Evolutionary conservation across 2,797 vertebrate genomes (phyloP), one percentile per base, ranked within the genome.

Genomic region (Choloepus didactylus): DNA sequence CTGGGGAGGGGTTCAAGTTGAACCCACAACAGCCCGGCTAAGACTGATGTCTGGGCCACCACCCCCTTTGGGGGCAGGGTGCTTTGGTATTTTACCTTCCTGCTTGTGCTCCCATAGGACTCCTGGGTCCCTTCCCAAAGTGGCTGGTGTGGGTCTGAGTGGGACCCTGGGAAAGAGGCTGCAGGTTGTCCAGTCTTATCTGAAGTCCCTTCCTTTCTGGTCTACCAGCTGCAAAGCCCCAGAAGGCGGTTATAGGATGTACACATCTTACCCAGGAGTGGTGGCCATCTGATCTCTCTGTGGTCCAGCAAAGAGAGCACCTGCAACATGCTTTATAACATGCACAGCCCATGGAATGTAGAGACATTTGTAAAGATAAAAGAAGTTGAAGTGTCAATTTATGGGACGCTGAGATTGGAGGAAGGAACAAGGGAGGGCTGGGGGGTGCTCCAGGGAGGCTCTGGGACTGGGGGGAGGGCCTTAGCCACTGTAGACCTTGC

Each of bases 321-420:
- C 83, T 51, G 0, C 25, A 4, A 0, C 12, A 6, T 44, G 2
- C 46, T 62, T 31, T 54, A 51, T 59, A 23, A 44, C 21, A 2
- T 4, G 4, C 14, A 64, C 38, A 60, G 49, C 67, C 70, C 2
- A 5, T 1, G 56, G 64, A 56, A 67, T 49, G 35, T 29, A 11
- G 7, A 62, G 84, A 79, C 59, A 41, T 38, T 62, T n/a, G 70
- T 51, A 59, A 69, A 75, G 87, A 82, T 54, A 79, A 89, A 85
- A 44, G 75, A 41, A 10, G 54, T 25, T 0, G 11, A 54, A 72
- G 38, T 1, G 2, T 21, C 69, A 56, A 16, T 35, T 69, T n/a
- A 27, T 4, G 62, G 77, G 72, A 21, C n/a, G 16, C 35, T 64
- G 23, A 77, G 67, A 73, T 51, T 46, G 67, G 75, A 29, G 2